Evolutionary conservation across 2,888 invertebrate species (phyloP).

Genomic region (Ptychoptera contaminata): DNA sequence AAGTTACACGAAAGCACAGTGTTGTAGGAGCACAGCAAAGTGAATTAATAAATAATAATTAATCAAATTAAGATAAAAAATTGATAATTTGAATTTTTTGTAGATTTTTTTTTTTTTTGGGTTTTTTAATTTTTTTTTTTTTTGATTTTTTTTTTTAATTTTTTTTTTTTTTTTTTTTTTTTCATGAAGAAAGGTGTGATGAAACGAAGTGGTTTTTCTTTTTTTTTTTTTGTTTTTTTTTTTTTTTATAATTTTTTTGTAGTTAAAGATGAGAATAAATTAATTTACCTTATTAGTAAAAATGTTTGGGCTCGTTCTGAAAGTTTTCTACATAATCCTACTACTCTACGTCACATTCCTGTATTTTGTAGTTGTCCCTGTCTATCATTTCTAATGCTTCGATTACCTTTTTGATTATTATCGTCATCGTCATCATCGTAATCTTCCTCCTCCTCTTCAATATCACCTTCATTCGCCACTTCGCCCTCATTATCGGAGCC

Average conservation of each 20-base stretch:
- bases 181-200: background rate
- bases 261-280: background rate
- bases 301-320: slow-evolving; percentile 78
- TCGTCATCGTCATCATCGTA: slow-evolving; percentile 26
- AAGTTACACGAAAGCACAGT: too few relatives aligned
- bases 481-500: slow-evolving; percentile 25
- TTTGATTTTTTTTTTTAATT: background rate
- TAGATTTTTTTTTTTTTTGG: background rate
- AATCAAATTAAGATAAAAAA: background rate
- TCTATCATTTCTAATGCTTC: slow-evolving; percentile 20
- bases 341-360: slow-evolving; percentile 89
- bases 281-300: slow-evolving; percentile 64
- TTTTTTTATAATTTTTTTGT: slow-evolving; percentile 15
- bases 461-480: slow-evolving; percentile 35
- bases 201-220: background rate
- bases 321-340: slow-evolving; percentile 79
- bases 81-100: background rate
- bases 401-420: background rate
- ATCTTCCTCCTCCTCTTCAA: slow-evolving; percentile 43
- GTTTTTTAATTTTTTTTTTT: background rate
- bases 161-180: background rate
- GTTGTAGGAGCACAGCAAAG: too few relatives aligned
- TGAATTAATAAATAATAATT: background rate
- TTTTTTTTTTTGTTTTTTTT: slow-evolving; percentile 1
- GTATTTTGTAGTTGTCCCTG: slow-evolving; percentile 38